These are phyloP conservation scores for Chloebia gouldiae DNA, from an alignment of 2,113 vertebrate genomes.

Conservation along the genomic window DNA sequence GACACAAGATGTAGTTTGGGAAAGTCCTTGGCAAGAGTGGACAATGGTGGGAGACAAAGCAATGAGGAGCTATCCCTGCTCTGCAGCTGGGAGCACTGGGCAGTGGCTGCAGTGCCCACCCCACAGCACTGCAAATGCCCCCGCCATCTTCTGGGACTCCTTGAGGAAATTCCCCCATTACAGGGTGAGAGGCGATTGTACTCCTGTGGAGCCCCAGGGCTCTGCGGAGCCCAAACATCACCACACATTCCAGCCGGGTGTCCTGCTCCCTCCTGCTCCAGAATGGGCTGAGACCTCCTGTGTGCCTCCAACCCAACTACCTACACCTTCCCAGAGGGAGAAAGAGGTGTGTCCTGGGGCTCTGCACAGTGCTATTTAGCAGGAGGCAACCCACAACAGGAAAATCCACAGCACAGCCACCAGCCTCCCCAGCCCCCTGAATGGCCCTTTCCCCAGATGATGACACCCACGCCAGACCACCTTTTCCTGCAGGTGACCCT, in stretches of 20 bases:
- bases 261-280: background rate
- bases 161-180: background rate
- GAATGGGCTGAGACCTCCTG: fast-evolving
- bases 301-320: background rate
- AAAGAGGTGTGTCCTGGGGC: background rate
- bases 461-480: background rate
- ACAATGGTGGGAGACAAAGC: background rate
- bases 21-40: background rate
- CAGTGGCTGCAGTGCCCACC: background rate
- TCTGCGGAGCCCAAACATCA: background rate
- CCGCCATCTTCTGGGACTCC: background rate
- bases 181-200: background rate
- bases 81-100: background rate
- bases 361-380: background rate
- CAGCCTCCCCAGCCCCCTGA: background rate
- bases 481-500: background rate
- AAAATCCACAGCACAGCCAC: background rate
- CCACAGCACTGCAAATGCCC: background rate
- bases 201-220: background rate
- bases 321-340: background rate
- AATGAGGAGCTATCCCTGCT: too few species aligned
- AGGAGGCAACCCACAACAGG: background rate
- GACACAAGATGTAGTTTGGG: background rate
- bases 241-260: too few species aligned
- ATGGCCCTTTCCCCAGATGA: background rate